Evolutionary conservation across 2,113 vertebrate genomes (phyloP), one percentile per base, ranked within the genome.

Genomic region (Pimephales promelas): DNA sequence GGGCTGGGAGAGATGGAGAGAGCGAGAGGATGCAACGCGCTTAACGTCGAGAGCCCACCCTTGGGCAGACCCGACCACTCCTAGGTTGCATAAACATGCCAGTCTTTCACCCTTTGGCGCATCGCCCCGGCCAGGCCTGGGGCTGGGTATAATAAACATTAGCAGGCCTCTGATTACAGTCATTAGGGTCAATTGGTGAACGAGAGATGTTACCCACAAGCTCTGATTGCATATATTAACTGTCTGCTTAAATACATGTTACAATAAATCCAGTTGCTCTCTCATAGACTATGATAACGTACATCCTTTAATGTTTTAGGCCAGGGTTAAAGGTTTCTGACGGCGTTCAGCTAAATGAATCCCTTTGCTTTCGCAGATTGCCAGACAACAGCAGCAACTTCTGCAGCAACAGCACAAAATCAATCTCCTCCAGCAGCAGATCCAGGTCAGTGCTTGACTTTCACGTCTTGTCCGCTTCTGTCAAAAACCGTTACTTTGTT

Each of bases 321-420:
- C 57, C 57, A 61, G 52, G 7, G 18, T 22, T 10, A 4, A 36
- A 68, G 34, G n/a, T 45, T 24, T 45, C n/a, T 56, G 22, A 6
- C 2, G 22, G 34, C 2, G 7, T 77, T 59, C 36, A 28, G 1
- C 57, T 79, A 66, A 79, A 82, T 9, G 14, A 36, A 84, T 84
- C 86, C 85, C 83, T 64, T 68, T 71, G 70, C 94, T 92, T 89
- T 90, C 84, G 90, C 93, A 99, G 98, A 99, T 99, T 88, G 98
- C 97, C 90, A 96, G 97, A 95, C 97, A 99, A 94, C 97, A 99
- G 92, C 97, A 99, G 93, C 98, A 99, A 94, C 97, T 99, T 92
- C 94, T 99, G 92, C 98, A 99, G 93, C 98, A 99, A 94, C 98
- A 99, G 94, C 98, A 99, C 96, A 99, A 99, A 94, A 99, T 99